Evolutionary conservation across 2,113 vertebrate genomes (phyloP).

Genomic region (Megaceryle torquata): DNA sequence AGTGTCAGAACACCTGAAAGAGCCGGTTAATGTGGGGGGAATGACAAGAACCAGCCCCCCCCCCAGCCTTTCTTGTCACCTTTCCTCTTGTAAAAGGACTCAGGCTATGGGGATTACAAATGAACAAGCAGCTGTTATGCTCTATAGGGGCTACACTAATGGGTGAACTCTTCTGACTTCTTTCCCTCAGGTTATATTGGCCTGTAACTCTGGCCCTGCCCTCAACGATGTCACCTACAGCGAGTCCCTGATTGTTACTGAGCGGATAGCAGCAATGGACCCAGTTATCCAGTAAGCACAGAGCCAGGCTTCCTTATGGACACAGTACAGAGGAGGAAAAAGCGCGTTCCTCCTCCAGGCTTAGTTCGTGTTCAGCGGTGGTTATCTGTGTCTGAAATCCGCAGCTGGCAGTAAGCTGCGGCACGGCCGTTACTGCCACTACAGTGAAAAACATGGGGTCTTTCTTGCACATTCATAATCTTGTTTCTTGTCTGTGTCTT

Average conservation of each 20-base stretch:
- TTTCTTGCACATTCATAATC: fast-evolving
- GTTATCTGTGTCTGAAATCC: background rate
- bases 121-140: background rate
- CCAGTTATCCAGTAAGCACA: conserved; percentile 83
- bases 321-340: fast-evolving
- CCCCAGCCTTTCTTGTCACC: background rate
- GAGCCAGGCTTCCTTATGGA: fast-evolving
- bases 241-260: conserved; percentile 89
- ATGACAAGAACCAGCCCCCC: too few relatives aligned
- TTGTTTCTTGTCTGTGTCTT: background rate
- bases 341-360: too few relatives aligned
- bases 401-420: background rate
- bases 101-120: background rate
- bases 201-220: conserved; percentile 95
- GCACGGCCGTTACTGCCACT: background rate
- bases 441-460: background rate
- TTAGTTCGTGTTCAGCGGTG: background rate
- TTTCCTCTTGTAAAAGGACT: too few relatives aligned
- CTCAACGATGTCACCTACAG: conserved; percentile 93
- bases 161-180: background rate
- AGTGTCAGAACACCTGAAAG: fast-evolving
- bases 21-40: background rate
- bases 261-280: conserved; percentile 91
- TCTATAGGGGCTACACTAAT: fast-evolving
- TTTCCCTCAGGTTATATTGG: conserved; percentile 86